These are phyloP conservation scores for Campoletis sonorensis DNA, from an alignment of 1,140 invertebrate species.

Conservation along the genomic window DNA sequence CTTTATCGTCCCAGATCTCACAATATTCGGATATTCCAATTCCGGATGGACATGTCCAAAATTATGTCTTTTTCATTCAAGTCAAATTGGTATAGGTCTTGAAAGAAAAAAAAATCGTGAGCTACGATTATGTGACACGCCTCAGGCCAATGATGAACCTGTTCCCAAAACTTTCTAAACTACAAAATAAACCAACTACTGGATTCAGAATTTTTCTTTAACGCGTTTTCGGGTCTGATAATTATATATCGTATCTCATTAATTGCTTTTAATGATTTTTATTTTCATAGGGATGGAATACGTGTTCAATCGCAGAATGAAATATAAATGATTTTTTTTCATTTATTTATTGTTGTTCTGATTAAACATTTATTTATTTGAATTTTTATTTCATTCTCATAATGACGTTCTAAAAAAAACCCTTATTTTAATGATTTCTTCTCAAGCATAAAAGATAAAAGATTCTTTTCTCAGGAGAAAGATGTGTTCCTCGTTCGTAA, in stretches of 20 bases:
- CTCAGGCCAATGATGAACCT: conserved; percentile 53
- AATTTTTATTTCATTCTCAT: too few relatives aligned
- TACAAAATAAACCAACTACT: conserved; percentile 60
- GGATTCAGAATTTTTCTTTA: neutral
- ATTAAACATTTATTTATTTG: too few relatives aligned
- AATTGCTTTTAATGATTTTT: too few relatives aligned
- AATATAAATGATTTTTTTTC: neutral
- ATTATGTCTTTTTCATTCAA: neutral
- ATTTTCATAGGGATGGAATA: too few relatives aligned
- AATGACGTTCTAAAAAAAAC: too few relatives aligned
- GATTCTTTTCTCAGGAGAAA: neutral
- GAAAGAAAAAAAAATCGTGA: neutral
- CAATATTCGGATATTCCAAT: neutral
- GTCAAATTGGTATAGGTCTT: neutral
- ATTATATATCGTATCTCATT: neutral
- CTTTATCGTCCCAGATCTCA: neutral
- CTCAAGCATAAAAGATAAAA: neutral
- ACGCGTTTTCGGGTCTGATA: neutral
- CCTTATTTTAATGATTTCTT: too few relatives aligned
- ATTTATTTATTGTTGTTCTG: too few relatives aligned
- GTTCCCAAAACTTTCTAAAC: conserved; percentile 71
- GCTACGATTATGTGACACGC: conserved; percentile 51
- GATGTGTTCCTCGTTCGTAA: neutral
- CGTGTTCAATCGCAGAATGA: too few relatives aligned
- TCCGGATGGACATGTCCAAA: neutral